Conservation (phyloP, 2,888 invertebrate genomes). For the Heteromurus nitidus region DNA sequence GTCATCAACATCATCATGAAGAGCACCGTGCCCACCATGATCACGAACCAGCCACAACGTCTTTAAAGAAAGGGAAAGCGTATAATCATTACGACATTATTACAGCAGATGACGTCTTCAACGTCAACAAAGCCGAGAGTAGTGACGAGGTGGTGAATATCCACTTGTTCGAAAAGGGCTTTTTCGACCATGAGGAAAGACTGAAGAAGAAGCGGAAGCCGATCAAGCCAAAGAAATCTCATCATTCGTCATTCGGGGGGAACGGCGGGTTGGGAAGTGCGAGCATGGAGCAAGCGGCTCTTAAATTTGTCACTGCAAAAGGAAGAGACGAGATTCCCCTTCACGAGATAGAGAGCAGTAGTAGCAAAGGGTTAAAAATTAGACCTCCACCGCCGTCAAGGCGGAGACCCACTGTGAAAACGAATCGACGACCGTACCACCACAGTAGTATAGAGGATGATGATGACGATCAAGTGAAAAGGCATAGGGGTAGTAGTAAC, state of each 20-base stretch:
- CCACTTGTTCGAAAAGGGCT: conserved; percentile 35
- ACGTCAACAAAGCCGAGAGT: neutral
- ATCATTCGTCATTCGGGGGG: no score
- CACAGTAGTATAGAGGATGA: conserved; percentile 4
- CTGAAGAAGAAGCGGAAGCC: neutral
- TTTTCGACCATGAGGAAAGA: conserved; percentile 28
- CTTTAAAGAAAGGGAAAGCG: neutral
- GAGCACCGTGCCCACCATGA: neutral
- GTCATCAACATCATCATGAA: neutral
- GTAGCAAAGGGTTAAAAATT: neutral
- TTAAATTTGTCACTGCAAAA: neutral
- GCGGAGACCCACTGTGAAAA: conserved; percentile 9
- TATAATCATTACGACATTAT: conserved; percentile 11
- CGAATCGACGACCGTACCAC: conserved; percentile 35
- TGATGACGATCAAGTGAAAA: neutral
- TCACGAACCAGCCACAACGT: neutral
- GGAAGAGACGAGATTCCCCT: neutral
- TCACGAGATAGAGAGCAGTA: neutral
- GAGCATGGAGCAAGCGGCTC: conserved; percentile 36
- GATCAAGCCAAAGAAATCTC: conserved; percentile 3
- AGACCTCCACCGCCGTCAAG: conserved; percentile 36
- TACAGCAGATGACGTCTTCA: neutral
- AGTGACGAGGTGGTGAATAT: conserved; percentile 39
- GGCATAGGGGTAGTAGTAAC: neutral
- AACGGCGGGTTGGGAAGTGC: conserved; percentile 30